Evolutionary conservation across 2,888 invertebrate species (phyloP).

Genomic region (Habroteleia sp.): DNA sequence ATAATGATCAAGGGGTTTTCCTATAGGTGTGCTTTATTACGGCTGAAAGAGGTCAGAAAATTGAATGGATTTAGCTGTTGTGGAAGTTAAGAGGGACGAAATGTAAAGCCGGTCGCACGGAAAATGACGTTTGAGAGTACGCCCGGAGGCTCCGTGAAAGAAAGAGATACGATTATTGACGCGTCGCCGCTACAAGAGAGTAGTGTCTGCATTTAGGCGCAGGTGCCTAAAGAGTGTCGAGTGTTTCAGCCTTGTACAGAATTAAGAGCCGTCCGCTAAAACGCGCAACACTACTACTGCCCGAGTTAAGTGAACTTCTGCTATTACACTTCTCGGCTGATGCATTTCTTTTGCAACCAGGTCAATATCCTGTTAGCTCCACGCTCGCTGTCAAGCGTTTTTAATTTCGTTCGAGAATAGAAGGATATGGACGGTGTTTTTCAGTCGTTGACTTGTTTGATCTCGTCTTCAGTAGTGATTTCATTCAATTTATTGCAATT

Average conservation of each 20-base stretch:
- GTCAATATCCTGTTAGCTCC: constrained; percentile 21
- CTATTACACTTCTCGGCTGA: constrained; percentile 32
- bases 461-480: too few relatives aligned
- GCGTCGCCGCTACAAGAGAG: constrained; percentile 35
- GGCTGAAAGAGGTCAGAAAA: constrained; percentile 36
- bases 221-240: constrained; percentile 51
- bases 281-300: constrained; percentile 41
- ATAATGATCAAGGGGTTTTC: constrained; percentile 19
- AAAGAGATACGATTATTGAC: constrained; percentile 61
- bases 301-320: constrained; percentile 47
- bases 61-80: constrained; percentile 53
- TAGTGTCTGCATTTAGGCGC: constrained; percentile 57
- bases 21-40: constrained; percentile 31
- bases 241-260: constrained; percentile 45
- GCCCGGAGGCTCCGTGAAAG: constrained; percentile 39
- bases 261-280: constrained; percentile 48
- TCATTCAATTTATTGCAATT: too few relatives aligned
- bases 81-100: constrained; percentile 39
- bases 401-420: neutral
- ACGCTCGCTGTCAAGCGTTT: neutral
- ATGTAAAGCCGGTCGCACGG: constrained; percentile 51
- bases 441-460: too few relatives aligned
- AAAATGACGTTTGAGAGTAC: constrained; percentile 52
- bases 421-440: neutral
- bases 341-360: constrained; percentile 31